Conservation (phyloP, 92 coral and sea anemone genomes). For the Porites cylindrica region DNA sequence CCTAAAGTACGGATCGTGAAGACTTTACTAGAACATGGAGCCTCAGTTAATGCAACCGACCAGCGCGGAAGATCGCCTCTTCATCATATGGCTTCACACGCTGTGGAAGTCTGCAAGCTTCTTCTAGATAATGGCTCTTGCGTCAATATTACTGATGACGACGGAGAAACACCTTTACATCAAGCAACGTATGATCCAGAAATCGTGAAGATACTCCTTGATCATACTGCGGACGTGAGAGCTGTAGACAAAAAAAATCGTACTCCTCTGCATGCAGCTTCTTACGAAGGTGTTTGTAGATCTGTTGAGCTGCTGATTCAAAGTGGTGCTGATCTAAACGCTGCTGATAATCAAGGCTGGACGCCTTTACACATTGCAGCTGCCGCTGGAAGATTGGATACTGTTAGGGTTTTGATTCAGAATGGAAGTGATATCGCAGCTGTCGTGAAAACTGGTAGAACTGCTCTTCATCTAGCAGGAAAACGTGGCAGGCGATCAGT, state of each 20-base stretch:
- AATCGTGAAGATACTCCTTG: not conserved
- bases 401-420: not conserved
- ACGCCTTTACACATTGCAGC: conserved; percentile 21
- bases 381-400: not conserved
- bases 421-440: conserved; percentile 23
- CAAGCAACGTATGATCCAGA: not conserved
- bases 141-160: not conserved
- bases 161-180: conserved; percentile 22
- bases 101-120: not conserved
- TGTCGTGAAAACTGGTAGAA: conserved; percentile 42
- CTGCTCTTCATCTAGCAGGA: conserved; percentile 12
- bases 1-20: not conserved
- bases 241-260: not conserved
- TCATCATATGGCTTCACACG: not conserved
- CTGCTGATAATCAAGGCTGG: conserved; percentile 7
- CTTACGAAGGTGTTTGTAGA: not conserved
- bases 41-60: not conserved
- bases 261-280: conserved; percentile 20
- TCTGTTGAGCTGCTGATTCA: conserved; percentile 14
- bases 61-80: not conserved
- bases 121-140: not conserved
- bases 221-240: not conserved
- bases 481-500: not conserved
- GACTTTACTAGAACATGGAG: conserved; percentile 2
- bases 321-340: not conserved